phyloP scores from a whole-genome alignment of 2,888 invertebrate species.

The Desoria tigrina region DNA sequence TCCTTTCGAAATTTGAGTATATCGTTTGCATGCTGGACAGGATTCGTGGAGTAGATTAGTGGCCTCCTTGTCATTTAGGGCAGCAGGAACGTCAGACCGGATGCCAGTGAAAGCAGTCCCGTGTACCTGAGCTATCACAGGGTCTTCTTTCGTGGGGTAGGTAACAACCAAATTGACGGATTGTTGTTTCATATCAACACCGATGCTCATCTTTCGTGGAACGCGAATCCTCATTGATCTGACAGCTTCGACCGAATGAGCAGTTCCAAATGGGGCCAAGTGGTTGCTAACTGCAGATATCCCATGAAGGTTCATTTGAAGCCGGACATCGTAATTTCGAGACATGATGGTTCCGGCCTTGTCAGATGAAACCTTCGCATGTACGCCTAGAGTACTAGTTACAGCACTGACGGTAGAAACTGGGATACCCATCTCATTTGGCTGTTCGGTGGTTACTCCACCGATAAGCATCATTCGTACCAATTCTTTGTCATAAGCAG shows the following conservation, averaged over 20 bases:
- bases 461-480: constrained; percentile 49
- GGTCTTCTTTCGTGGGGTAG: constrained; percentile 50
- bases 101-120: constrained; percentile 46
- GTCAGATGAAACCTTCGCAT: constrained; percentile 47
- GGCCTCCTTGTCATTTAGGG: constrained; percentile 42
- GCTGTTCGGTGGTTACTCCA: constrained; percentile 47
- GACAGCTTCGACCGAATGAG: constrained; percentile 45
- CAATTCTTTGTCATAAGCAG: constrained; percentile 49
- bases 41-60: constrained; percentile 46
- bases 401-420: constrained; percentile 46
- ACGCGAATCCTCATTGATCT: constrained; percentile 45
- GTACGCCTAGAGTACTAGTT: constrained; percentile 34
- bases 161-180: constrained; percentile 43
- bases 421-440: constrained; percentile 50
- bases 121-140: constrained; percentile 45
- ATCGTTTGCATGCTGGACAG: constrained; percentile 45
- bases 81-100: constrained; percentile 35
- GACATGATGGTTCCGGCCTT: constrained; percentile 46
- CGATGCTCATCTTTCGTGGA: constrained; percentile 48
- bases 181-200: constrained; percentile 46
- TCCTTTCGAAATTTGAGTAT: constrained; percentile 49
- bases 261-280: constrained; percentile 48
- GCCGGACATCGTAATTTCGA: constrained; percentile 39
- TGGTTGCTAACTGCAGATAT: constrained; percentile 46
- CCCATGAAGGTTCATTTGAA: constrained; percentile 39